A percentile compares a stretch with the other conserved stretches of the same genome.
Conservation (phyloP, 2,888 invertebrate genomes). For the Tortrix viridana region DNA sequence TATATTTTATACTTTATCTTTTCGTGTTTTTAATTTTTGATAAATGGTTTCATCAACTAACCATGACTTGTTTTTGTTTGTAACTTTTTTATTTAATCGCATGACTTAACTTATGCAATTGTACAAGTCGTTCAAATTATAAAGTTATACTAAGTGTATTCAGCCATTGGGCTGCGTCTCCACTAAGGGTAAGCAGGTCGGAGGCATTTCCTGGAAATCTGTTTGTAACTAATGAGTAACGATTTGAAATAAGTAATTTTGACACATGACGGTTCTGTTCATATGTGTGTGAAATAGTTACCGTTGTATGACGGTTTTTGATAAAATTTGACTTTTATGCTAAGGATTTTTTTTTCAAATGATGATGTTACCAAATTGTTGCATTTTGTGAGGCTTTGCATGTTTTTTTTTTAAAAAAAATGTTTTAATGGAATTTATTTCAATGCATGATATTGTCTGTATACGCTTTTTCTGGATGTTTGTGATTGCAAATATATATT, state of each 20-base stretch:
- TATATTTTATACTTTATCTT: constrained; percentile 11
- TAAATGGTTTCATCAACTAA: constrained; percentile 30
- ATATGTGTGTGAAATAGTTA: not conserved
- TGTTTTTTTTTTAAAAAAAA: constrained; percentile 4
- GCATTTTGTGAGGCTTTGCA: constrained; percentile 5
- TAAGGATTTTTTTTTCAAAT: too few species aligned
- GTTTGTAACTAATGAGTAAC: constrained; percentile 15
- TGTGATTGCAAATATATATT: constrained; percentile 10
- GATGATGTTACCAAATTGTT: constrained; percentile 1
- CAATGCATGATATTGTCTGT: constrained; percentile 20
- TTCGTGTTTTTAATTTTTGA: constrained; percentile 24
- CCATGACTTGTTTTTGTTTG: constrained; percentile 17
- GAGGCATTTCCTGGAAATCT: too few species aligned
- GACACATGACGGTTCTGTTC: not conserved
- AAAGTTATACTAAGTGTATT: too few species aligned
- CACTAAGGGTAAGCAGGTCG: too few species aligned
- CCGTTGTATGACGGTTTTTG: not conserved
- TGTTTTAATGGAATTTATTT: not conserved
- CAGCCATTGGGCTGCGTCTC: too few species aligned
- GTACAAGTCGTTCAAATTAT: too few species aligned
- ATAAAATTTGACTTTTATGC: too few species aligned
- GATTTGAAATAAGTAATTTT: not conserved
- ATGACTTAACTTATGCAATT: too few species aligned
- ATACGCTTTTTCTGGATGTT: constrained; percentile 10
- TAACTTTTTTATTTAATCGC: too few species aligned